These are phyloP conservation scores for Lasioglossum lativentre DNA, from an alignment of 2,888 invertebrate species.

Conservation along the genomic window DNA sequence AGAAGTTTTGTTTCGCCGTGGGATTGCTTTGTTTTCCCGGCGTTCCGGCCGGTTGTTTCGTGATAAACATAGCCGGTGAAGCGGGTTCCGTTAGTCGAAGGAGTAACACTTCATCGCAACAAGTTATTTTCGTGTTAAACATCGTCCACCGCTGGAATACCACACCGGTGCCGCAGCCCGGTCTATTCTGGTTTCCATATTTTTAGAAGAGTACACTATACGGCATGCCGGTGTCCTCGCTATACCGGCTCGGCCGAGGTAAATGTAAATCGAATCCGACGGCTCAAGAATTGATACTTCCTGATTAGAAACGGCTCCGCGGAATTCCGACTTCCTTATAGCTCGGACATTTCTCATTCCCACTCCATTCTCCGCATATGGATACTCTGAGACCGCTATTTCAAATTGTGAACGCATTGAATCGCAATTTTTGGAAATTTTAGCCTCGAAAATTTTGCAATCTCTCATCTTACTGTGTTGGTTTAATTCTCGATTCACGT, in stretches of 20 bases:
- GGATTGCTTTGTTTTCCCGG: not conserved
- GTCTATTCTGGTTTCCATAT: conserved; percentile 75
- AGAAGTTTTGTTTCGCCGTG: not conserved
- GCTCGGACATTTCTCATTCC: not conserved
- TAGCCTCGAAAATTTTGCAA: not conserved
- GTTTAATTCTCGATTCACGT: not conserved
- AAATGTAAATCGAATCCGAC: not conserved
- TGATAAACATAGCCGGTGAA: conserved; percentile 4
- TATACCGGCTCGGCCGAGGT: not conserved
- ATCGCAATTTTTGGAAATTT: not conserved
- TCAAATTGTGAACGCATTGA: not conserved
- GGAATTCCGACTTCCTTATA: not conserved
- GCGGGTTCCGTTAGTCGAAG: conserved; percentile 14
- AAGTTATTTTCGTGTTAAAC: conserved; percentile 78
- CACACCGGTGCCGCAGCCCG: conserved; percentile 74
- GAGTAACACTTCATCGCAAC: conserved; percentile 47
- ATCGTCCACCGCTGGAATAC: conserved; percentile 75
- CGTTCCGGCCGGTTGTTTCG: conserved; percentile 10
- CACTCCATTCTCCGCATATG: not conserved
- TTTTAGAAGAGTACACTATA: conserved; percentile 72
- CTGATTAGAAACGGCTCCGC: not conserved
- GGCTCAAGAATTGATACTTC: conserved; percentile 8
- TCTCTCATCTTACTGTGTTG: not conserved
- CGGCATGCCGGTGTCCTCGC: conserved; percentile 42
- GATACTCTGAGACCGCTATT: not conserved